Evolutionary conservation across 2,113 vertebrate species (phyloP).

Genomic region (Setophaga coronata): DNA sequence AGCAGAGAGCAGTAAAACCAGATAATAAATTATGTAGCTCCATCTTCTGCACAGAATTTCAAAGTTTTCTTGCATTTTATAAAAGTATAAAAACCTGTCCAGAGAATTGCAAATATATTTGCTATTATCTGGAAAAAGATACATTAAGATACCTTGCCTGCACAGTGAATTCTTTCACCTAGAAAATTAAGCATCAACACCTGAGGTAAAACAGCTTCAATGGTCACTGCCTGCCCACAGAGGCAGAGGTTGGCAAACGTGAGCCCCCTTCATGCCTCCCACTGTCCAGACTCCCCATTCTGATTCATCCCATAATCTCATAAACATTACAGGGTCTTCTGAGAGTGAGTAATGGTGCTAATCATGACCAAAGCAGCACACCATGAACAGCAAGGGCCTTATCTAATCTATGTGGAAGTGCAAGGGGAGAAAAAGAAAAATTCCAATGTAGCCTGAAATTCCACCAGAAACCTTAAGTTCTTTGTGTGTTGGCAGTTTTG

Average conservation of each 20-base stretch:
- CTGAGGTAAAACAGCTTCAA: background rate
- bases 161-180: background rate
- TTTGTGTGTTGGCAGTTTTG: rapidly evolving
- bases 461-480: background rate
- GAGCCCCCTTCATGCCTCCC: background rate
- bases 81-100: background rate
- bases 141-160: background rate
- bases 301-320: background rate
- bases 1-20: background rate
- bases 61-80: background rate
- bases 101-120: background rate
- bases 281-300: too few relatives aligned
- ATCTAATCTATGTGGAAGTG: background rate
- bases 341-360: background rate
- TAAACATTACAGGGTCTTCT: background rate
- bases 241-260: background rate
- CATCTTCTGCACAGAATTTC: background rate
- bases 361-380: background rate
- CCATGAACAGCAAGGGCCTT: background rate
- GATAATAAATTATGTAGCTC: background rate
- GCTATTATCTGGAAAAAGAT: background rate
- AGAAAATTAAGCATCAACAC: background rate
- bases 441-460: background rate
- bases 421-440: background rate
- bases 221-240: background rate